phyloP scores from a whole-genome alignment of 2,113 vertebrate genomes.

The Gasterosteus nipponicus region DNA sequence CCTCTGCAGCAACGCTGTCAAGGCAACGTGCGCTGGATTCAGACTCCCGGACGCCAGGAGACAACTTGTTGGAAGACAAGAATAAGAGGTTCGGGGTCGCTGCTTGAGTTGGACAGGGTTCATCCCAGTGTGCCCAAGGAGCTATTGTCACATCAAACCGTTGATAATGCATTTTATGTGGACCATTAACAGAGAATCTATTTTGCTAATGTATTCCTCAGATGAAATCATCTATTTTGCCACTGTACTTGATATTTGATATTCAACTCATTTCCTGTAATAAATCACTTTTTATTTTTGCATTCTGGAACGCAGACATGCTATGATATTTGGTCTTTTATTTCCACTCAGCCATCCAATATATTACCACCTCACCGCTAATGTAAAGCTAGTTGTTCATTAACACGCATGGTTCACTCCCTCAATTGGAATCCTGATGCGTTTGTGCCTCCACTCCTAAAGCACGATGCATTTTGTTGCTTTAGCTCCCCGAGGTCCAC shows the following conservation, averaged over 20 bases:
- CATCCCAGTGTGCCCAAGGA: background rate
- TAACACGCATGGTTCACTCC: conserved; percentile 55
- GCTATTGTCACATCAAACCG: conserved; percentile 25
- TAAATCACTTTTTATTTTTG: conserved; percentile 19
- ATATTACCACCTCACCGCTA: conserved; percentile 47
- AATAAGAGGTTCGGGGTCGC: conserved; percentile 6
- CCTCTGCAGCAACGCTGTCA: conserved; percentile 63
- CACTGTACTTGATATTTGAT: conserved; percentile 8
- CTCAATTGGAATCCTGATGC: conserved; percentile 48
- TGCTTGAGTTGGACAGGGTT: conserved; percentile 7
- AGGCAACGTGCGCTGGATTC: conserved; percentile 45
- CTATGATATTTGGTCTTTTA: conserved; percentile 16
- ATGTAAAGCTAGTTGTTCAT: conserved; percentile 52
- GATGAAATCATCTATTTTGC: conserved; percentile 33
- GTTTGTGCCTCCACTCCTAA: conserved; percentile 48
- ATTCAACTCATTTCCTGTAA: conserved; percentile 34
- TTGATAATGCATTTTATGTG: conserved; percentile 44
- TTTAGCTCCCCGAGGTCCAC: conserved; percentile 15
- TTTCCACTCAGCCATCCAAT: conserved; percentile 11
- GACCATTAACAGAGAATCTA: conserved; percentile 42
- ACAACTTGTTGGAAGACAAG: conserved; percentile 54
- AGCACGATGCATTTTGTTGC: conserved; percentile 55
- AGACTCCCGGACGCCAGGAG: conserved; percentile 58
- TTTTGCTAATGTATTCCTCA: conserved; percentile 25
- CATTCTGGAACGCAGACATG: conserved; percentile 6